A percentile compares a stretch with the other conserved stretches of the same genome.
phyloP scores from a whole-genome alignment of 2,888 invertebrate species.

The Cyclophora punctaria region DNA sequence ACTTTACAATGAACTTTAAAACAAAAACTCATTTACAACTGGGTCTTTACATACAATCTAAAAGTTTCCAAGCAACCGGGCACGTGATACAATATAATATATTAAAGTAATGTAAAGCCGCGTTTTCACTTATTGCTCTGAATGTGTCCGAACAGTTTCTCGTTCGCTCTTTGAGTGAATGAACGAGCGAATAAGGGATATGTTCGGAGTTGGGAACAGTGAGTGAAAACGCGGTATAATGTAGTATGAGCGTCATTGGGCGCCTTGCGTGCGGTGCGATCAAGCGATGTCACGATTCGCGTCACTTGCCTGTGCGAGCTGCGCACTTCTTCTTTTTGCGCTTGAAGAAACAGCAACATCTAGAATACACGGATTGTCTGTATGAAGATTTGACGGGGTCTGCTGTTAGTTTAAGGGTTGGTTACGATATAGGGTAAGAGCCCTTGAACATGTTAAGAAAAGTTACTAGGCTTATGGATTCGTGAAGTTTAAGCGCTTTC shows the following conservation, averaged over 20 bases:
- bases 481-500: too few species aligned
- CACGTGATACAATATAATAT: conserved; percentile 1
- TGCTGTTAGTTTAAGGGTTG: conserved; percentile 29
- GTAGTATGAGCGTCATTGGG: conserved; percentile 5
- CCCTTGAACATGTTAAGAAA: too few species aligned
- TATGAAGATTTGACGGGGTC: conserved; percentile 72
- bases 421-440: too few species aligned
- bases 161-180: too few species aligned
- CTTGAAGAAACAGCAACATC: conserved; percentile 99
- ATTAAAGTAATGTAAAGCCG: too few species aligned
- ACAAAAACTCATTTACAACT: too few species aligned
- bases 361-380: conserved; percentile 78
- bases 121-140: too few species aligned
- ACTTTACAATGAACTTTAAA: too few species aligned
- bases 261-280: conserved; percentile 4
- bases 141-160: too few species aligned
- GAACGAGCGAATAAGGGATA: too few species aligned
- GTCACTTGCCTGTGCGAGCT: conserved; percentile 91
- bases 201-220: conserved; percentile 2
- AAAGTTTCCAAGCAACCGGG: conserved; percentile 6
- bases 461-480: too few species aligned
- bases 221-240: conserved; percentile 5
- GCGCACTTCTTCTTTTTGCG: conserved; percentile 98
- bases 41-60: not conserved
- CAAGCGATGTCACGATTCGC: conserved; percentile 55